These are phyloP conservation scores for Avahi laniger DNA, from an alignment of 2,797 vertebrate species.

Conservation along the genomic window DNA sequence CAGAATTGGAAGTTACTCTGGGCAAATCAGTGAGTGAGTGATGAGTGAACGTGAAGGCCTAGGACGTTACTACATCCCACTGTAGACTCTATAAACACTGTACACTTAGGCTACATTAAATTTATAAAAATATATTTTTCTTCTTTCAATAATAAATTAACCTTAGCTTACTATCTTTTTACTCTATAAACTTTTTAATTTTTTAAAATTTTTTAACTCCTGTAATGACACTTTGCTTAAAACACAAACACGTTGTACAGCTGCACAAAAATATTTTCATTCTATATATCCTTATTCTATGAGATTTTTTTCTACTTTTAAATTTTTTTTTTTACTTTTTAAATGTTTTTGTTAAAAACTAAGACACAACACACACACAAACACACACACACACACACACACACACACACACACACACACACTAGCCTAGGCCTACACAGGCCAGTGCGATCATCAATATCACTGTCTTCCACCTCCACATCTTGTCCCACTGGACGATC, in stretches of 20 bases:
- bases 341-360: too few species aligned
- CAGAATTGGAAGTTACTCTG: not conserved
- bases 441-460: not conserved
- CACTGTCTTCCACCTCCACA: not conserved
- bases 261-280: not conserved
- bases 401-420: not conserved
- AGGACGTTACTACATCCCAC: not conserved
- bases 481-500: not conserved
- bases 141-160: not conserved
- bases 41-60: not conserved
- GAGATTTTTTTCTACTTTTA: not conserved
- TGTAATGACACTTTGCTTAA: not conserved
- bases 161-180: not conserved
- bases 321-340: not conserved
- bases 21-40: not conserved
- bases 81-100: not conserved
- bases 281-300: not conserved
- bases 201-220: not conserved
- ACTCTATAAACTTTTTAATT: not conserved
- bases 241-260: not conserved
- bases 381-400: not conserved
- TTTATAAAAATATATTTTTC: not conserved
- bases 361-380: too few species aligned
- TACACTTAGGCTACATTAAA: too few species aligned
- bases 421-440: not conserved